Evolutionary conservation across 2,888 invertebrate genomes (phyloP).

Genomic region (Pinctada fucata): DNA sequence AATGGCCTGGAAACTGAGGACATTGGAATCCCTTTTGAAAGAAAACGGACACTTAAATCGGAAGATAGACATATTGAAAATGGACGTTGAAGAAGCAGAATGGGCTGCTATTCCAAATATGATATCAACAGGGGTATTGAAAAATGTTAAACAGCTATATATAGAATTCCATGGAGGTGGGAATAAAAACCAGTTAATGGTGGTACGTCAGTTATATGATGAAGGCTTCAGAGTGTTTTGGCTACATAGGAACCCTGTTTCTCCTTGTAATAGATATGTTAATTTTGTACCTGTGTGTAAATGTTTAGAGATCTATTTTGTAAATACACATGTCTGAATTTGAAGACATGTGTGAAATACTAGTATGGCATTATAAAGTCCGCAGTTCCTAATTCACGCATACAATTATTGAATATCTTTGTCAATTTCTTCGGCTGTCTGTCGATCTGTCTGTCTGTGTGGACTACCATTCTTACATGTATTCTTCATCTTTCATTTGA

Average conservation of each 20-base stretch:
- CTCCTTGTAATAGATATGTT: neutral
- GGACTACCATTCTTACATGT: too few relatives aligned
- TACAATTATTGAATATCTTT: too few relatives aligned
- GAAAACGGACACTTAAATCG: neutral
- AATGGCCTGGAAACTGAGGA: neutral
- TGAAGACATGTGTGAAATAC: too few relatives aligned
- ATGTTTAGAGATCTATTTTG: neutral
- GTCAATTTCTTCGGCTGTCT: too few relatives aligned
- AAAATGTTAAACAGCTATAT: neutral
- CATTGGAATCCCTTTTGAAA: neutral
- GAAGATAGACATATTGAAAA: constrained; percentile 1
- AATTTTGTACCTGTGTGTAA: neutral
- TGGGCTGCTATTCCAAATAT: constrained; percentile 8
- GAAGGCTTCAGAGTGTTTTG: constrained; percentile 2
- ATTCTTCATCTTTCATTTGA: too few relatives aligned
- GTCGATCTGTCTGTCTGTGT: too few relatives aligned
- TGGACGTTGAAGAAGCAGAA: constrained; percentile 7
- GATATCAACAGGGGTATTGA: neutral
- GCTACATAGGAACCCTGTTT: neutral
- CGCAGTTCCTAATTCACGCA: too few relatives aligned
- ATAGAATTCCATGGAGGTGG: neutral
- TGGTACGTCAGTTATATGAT: neutral
- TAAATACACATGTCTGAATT: neutral
- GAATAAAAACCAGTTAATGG: neutral
- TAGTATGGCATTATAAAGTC: too few relatives aligned